Base-by-base conservation (phyloP, 2,797 vertebrate species). In the Rallus crepitans region DNA sequence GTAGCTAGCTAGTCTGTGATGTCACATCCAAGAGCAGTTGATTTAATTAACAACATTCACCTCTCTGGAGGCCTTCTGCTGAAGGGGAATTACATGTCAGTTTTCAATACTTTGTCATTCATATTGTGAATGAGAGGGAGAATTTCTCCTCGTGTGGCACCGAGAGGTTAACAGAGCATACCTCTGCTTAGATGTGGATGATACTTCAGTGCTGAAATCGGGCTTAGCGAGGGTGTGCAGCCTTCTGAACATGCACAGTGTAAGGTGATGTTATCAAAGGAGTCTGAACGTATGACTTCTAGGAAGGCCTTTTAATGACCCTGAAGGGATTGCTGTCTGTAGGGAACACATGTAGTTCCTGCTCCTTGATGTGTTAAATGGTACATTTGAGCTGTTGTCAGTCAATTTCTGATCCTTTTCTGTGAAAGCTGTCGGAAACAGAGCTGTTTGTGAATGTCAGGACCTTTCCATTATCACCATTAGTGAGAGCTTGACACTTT, bases 341-440 rank as follows among this genome's bases (percentile, higher is more conserved):
- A 25, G 89, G 82, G 75, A 77, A 39, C 65, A 61, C 15, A 4
- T 8, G 21, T 5, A 72, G 89, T 39, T 75, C n/a, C 87, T 77
- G 69, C 55, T 70, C 87, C 91, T 94, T 64, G 60, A 28, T 73
- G 85, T 94, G 87, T 82, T 96, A 95, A 95, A 76, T 71, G 79
- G 76, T 19, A 30, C 66, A 12, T 80, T 78, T 76, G 85, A 94
- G 47, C 93, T 82, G 68, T 30, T 95, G 87, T 75, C 92, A 89
- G 75, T 24, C 70, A 68, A 23, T 65, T 56, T 42, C 40, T 70
- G 88, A 63, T 87, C 87, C 82, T 87, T 30, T 56, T 45, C 64
- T 33, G 60, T 12, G 14, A 73, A 82, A 70, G 63, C 89, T 71
- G 64, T 85, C 89, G 86, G 91, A 71, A 89, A 33, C 45, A 39